phyloP scores from a whole-genome alignment of 92 coral and sea anemone genomes.

The Palythoa heliodiscus region DNA sequence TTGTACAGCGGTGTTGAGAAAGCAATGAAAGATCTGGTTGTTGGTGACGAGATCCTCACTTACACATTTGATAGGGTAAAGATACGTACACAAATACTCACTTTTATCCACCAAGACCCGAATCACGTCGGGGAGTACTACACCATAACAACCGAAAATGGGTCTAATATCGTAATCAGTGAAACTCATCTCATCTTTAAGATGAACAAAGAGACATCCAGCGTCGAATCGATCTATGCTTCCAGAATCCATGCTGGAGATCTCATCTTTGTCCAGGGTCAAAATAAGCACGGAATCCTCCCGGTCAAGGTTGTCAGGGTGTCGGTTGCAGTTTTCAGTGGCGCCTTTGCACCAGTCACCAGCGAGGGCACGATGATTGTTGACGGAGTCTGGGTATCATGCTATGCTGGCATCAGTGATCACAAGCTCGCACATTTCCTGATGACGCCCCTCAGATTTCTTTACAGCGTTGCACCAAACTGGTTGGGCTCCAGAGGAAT shows the following conservation, averaged over 20 bases:
- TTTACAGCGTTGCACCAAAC: slow-evolving; percentile 77
- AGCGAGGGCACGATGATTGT: slow-evolving; percentile 79
- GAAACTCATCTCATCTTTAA: slow-evolving; percentile 74
- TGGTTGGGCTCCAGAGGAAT: slow-evolving; percentile 68
- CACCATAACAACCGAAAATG: slow-evolving; percentile 62
- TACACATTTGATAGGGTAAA: slow-evolving; percentile 40
- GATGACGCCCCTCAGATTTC: slow-evolving; percentile 75
- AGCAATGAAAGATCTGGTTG: slow-evolving; percentile 62
- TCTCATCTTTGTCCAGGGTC: slow-evolving; percentile 55
- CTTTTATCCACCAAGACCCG: slow-evolving; percentile 71
- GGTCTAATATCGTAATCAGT: slow-evolving; percentile 58
- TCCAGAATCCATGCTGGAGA: slow-evolving; percentile 72
- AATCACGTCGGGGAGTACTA: slow-evolving; percentile 59
- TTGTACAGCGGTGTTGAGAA: slow-evolving; percentile 67
- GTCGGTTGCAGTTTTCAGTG: slow-evolving; percentile 48
- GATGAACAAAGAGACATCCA: slow-evolving; percentile 15
- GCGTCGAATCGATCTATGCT: slow-evolving; percentile 51
- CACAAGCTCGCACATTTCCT: slow-evolving; percentile 76
- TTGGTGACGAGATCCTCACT: slow-evolving; percentile 73
- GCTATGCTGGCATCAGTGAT: slow-evolving; percentile 83
- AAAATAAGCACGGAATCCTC: slow-evolving; percentile 17
- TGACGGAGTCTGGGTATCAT: slow-evolving; percentile 78
- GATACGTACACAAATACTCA: slow-evolving; percentile 49
- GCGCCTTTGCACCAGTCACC: slow-evolving; percentile 93
- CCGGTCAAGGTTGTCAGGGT: slow-evolving; percentile 58